Percentiles rank a stretch among this genome's conserved stretches.
These are phyloP conservation scores for Rhinichthys klamathensis DNA, from an alignment of 2,113 vertebrate genomes.

Conservation along the genomic window DNA sequence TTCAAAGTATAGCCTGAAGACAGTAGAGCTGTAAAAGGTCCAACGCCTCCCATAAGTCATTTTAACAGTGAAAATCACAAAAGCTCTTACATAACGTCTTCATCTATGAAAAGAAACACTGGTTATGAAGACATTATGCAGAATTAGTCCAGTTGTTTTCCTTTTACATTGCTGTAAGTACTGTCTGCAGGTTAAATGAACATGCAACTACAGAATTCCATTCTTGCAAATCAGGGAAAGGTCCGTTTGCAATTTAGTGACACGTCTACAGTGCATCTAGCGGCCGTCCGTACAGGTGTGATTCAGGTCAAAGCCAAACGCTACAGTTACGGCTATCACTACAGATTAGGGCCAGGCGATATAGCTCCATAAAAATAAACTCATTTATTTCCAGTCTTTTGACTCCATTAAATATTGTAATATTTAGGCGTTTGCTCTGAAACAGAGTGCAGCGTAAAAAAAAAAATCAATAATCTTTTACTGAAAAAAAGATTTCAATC, in stretches of 20 bases:
- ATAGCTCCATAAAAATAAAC: not conserved
- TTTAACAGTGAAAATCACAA: not conserved
- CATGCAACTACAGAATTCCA: slow-evolving; percentile 76
- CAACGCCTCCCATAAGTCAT: slow-evolving; percentile 58
- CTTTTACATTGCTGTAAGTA: slow-evolving; percentile 58
- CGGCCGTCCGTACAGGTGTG: not conserved
- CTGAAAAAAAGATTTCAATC: no score
- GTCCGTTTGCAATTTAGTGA: slow-evolving; percentile 71
- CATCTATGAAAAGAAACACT: slow-evolving; percentile 25
- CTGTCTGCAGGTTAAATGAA: slow-evolving; percentile 80
- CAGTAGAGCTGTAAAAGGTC: slow-evolving; percentile 65
- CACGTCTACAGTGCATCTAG: slow-evolving; percentile 66
- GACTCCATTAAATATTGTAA: not conserved
- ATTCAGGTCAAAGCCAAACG: slow-evolving; percentile 41
- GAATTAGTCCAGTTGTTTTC: slow-evolving; percentile 33
- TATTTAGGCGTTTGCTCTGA: not conserved
- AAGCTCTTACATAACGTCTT: slow-evolving; percentile 33
- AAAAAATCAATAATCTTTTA: no score
- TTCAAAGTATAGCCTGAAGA: slow-evolving; percentile 78
- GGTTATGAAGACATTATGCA: slow-evolving; percentile 60
- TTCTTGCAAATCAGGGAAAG: slow-evolving; percentile 55
- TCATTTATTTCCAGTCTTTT: not conserved
- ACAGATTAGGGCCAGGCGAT: slow-evolving; percentile 32
- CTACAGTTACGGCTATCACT: slow-evolving; percentile 64
- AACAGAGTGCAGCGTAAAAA: not conserved